Conservation (phyloP, 2,797 vertebrate species). For the Acanthornis magna region DNA sequence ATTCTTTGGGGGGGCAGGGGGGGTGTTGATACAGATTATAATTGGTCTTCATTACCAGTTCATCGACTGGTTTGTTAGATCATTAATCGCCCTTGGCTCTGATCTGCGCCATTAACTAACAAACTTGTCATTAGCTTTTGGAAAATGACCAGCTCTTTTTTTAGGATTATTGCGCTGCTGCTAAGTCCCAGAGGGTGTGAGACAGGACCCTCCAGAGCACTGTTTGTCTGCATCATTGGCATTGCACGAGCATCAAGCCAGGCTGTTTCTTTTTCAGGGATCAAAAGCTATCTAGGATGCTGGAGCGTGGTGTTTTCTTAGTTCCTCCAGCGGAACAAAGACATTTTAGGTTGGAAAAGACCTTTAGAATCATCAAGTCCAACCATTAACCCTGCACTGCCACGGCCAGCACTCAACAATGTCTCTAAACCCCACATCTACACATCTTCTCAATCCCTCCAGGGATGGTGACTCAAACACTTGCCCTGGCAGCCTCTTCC, state of each 20-base stretch:
- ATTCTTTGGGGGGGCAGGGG: neutral
- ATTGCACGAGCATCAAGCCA: neutral
- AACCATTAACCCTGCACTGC: neutral
- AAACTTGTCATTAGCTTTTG: conserved; percentile 47
- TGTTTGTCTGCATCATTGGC: neutral
- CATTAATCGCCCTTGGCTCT: conserved; percentile 61
- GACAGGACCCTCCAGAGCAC: neutral
- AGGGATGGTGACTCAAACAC: neutral
- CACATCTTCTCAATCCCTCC: neutral
- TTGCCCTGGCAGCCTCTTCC: neutral
- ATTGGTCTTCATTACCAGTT: conserved; percentile 49
- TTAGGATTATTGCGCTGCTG: neutral
- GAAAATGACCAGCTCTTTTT: conserved; percentile 44
- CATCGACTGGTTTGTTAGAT: conserved; percentile 50
- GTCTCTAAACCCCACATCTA: neutral
- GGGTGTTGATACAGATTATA: neutral
- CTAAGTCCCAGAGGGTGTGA: neutral
- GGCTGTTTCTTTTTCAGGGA: neutral
- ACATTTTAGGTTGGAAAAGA: neutral
- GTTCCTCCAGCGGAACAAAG: neutral
- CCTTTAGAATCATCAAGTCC: neutral
- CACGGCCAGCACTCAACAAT: neutral
- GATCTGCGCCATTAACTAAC: conserved; percentile 53
- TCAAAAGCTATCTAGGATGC: neutral
- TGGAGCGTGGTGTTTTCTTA: rapidly evolving